These are phyloP conservation scores for Erythrocercus mccallii DNA, from an alignment of 2,113 vertebrate genomes.

Conservation along the genomic window DNA sequence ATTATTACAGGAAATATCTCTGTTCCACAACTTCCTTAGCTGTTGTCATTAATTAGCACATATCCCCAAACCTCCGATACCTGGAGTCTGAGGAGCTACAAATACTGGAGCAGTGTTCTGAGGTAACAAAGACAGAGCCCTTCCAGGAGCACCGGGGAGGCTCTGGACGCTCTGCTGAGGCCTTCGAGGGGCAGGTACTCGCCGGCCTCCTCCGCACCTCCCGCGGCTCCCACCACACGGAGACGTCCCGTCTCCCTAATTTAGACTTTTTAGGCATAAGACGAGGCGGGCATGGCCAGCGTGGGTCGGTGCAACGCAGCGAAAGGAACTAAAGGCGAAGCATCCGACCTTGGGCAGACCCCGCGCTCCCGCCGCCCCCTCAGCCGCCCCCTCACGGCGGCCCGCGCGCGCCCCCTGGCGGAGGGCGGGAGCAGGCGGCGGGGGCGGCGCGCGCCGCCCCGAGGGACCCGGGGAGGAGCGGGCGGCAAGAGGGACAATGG, in stretches of 20 bases:
- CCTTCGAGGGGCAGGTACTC: neutral
- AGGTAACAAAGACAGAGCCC: neutral
- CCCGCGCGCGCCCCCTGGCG: neutral
- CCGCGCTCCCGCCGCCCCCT: neutral
- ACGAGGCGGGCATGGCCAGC: neutral
- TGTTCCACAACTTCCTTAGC: neutral
- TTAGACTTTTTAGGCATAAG: neutral
- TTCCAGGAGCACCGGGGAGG: neutral
- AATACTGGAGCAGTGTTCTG: neutral
- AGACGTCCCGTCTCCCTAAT: neutral
- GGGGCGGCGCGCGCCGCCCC: neutral
- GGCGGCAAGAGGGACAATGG: fast-evolving
- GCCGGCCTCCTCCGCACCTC: neutral
- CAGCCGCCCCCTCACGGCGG: neutral
- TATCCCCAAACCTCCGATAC: fast-evolving
- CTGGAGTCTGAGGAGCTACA: neutral
- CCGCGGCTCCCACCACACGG: neutral
- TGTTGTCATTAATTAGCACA: too few species aligned
- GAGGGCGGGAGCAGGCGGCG: neutral
- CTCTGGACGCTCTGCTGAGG: fast-evolving
- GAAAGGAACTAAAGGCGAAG: fast-evolving
- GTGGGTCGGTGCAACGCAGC: fast-evolving
- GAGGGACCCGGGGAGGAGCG: neutral
- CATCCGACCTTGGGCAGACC: fast-evolving
- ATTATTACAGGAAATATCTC: neutral